Percentiles rank a stretch among this genome's conserved stretches.
Conservation (phyloP, 2,888 invertebrate genomes). For the Erynnis tages region DNA sequence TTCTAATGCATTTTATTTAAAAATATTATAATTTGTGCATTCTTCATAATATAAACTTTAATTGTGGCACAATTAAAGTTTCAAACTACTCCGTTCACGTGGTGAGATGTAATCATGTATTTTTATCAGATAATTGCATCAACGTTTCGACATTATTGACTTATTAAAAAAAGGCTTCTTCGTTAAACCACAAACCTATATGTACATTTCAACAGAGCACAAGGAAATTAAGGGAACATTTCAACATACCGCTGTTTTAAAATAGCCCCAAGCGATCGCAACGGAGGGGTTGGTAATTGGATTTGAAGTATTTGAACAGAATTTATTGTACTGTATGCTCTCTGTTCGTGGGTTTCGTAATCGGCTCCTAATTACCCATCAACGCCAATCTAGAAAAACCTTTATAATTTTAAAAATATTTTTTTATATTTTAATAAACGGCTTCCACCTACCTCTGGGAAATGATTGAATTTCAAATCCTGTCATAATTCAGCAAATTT, state of each 20-base stretch:
- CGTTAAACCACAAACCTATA: not conserved
- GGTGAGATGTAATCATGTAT: no score
- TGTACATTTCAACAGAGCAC: not conserved
- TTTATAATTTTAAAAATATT: slow-evolving; percentile 7
- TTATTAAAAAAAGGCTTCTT: not conserved
- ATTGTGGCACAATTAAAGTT: no score
- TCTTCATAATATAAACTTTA: no score
- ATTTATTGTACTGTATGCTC: slow-evolving; percentile 17
- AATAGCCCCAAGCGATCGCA: slow-evolving; percentile 13
- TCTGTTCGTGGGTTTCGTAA: slow-evolving; percentile 5
- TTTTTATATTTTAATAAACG: no score
- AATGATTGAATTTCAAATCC: no score
- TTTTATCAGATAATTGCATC: no score
- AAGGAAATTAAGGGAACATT: slow-evolving; percentile 2
- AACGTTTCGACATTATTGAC: not conserved
- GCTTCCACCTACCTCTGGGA: no score
- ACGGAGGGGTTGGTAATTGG: slow-evolving; percentile 9
- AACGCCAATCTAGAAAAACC: not conserved
- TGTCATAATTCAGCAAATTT: no score
- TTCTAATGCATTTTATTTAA: no score
- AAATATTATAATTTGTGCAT: no score
- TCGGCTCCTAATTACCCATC: slow-evolving; percentile 14
- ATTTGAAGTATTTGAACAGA: slow-evolving; percentile 13
- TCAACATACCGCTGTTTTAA: slow-evolving; percentile 10
- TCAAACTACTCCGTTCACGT: no score